Base-by-base conservation (phyloP, 2,113 vertebrate genomes). In the Rhipidura dahli region DNA sequence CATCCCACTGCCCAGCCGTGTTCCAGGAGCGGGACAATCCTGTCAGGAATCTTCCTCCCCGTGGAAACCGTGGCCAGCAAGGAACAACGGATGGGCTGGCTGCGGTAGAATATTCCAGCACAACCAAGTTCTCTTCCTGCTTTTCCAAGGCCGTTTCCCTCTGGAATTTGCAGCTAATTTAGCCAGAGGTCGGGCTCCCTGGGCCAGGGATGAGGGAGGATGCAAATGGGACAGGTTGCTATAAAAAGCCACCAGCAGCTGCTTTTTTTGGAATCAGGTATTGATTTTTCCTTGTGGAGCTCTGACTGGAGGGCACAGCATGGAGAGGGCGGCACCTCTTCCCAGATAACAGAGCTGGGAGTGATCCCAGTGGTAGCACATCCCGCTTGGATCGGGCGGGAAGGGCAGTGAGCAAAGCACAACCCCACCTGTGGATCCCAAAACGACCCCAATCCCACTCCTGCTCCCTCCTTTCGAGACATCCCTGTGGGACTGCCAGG, bases 231-330 rank as follows among this genome's bases (percentile, higher is more conserved):
- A 85, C 93, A 85, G 21, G 21, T 65, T 93, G 92, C 97, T 96
- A 97, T 96, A 95, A 97, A 97, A 97, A 97, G 95, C 83, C 5
- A 45, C 69, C 12, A 0, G 5, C 87, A 49, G 85, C 84, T 68
- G 89, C 96, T 54, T 89, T 83, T 89, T 86, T 90, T 84, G 68
- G 37, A 66, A 86, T 13, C 60, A 69, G 56, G 83, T 90, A 97
- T 97, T 64, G 94, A 97, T 97, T 97, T 97, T 97, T 85, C 89
- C 96, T 95, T 95, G 94, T 60, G 85, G 78, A 44, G 87, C 94
- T 87, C 4, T 45, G 87, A 23, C 81, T 31, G 66, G 91, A 82
- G 71, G 73, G 68, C 39, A 39, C 28, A 2, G 54, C 21, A 1
- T 2, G 16, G 31, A 31, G 16, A 1, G 2, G 28, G 24, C 13